These are phyloP conservation scores for Cercopithecus mona DNA, from an alignment of 2,113 vertebrate species.

Conservation along the genomic window DNA sequence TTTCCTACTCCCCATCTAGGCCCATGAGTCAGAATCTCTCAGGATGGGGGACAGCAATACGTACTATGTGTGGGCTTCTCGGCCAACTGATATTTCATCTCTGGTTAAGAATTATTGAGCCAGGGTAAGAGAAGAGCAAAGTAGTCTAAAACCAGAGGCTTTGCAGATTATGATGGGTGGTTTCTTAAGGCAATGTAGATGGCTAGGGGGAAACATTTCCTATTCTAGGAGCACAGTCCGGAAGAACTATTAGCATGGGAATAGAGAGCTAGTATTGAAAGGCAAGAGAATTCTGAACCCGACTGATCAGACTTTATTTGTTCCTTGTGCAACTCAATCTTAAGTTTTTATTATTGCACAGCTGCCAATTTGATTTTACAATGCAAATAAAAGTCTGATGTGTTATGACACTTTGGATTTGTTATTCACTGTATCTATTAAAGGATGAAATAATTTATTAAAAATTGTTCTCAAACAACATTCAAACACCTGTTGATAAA, in stretches of 20 bases:
- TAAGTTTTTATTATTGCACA: constrained; percentile 41
- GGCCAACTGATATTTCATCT: not conserved
- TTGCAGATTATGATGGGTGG: not conserved
- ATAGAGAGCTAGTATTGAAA: not conserved
- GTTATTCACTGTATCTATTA: not conserved
- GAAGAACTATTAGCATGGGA: not conserved
- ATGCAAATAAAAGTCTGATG: constrained; percentile 39
- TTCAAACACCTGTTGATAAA: not conserved
- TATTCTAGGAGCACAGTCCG: not conserved
- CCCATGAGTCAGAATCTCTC: not conserved
- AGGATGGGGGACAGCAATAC: not conserved
- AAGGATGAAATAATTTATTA: not conserved
- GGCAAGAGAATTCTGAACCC: not conserved
- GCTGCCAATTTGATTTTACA: constrained; percentile 34
- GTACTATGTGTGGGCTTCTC: not conserved
- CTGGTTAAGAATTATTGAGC: not conserved
- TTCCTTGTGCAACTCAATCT: not conserved
- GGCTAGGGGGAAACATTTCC: not conserved
- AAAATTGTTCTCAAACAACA: not conserved
- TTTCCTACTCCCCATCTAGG: not conserved
- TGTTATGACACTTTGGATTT: constrained; percentile 26
- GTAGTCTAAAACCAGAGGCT: not conserved
- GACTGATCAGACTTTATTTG: not conserved
- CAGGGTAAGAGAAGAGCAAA: not conserved
- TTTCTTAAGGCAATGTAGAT: not conserved